Evolutionary conservation across 37 sponge, comb jelly and placozoan species (phyloP).

Genomic region (Spongia lamella): DNA sequence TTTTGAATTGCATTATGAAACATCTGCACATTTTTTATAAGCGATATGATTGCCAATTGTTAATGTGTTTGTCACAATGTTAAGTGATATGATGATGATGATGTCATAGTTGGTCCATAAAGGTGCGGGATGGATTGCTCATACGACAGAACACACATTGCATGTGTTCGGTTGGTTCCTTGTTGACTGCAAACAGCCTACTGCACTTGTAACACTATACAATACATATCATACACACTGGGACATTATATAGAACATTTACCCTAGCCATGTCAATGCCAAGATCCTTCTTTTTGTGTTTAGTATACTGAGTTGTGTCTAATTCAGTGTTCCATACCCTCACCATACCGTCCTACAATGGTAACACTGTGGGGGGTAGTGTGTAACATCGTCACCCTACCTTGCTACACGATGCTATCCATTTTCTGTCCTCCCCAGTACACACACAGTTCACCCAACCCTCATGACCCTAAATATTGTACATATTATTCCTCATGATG

Average conservation of each 20-base stretch:
- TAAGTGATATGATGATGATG: too few relatives aligned
- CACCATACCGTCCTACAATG: constrained; percentile 39
- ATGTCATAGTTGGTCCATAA: neutral
- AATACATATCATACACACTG: neutral
- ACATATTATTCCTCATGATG: neutral
- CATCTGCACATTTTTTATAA: too few relatives aligned
- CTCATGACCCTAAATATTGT: constrained; percentile 58
- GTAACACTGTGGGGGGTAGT: neutral
- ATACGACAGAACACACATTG: constrained; percentile 43
- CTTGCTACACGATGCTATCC: constrained; percentile 50
- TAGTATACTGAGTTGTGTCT: neutral
- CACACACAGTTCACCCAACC: constrained; percentile 59
- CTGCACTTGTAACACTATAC: constrained; percentile 65
- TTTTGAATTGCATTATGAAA: too few relatives aligned
- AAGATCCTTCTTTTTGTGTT: neutral
- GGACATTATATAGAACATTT: too few relatives aligned
- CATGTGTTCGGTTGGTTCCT: constrained; percentile 1
- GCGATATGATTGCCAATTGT: too few relatives aligned
- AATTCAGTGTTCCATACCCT: constrained; percentile 58
- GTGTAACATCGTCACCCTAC: constrained; percentile 7
- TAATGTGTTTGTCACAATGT: too few relatives aligned
- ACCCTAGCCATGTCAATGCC: constrained; percentile 23
- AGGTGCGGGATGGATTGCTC: constrained; percentile 16
- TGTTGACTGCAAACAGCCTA: constrained; percentile 8
- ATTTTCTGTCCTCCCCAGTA: constrained; percentile 34